phyloP scores from a whole-genome alignment of 2,113 vertebrate genomes.

The Empidonax traillii region DNA sequence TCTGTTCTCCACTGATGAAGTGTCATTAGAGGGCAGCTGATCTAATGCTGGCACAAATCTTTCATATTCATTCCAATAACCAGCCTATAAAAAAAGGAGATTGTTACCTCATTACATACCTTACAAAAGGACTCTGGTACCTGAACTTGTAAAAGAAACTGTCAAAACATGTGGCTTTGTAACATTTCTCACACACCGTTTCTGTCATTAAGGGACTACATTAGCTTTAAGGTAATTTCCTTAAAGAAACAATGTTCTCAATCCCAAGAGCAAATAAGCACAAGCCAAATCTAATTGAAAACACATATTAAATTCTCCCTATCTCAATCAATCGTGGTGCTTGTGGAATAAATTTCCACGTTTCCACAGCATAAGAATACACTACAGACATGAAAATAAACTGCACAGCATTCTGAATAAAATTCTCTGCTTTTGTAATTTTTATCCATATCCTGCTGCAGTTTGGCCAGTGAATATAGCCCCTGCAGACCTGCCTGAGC shows the following conservation, averaged over 20 bases:
- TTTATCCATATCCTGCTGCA: neutral
- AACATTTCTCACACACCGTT: neutral
- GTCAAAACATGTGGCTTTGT: neutral
- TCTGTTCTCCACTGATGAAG: conserved; percentile 94
- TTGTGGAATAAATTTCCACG: neutral
- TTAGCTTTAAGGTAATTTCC: neutral
- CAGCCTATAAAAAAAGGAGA: conserved; percentile 87
- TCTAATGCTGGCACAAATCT: conserved; percentile 95
- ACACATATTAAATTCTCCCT: neutral
- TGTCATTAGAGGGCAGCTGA: conserved; percentile 91
- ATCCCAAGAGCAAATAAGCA: neutral
- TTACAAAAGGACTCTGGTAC: neutral
- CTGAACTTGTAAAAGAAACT: neutral
- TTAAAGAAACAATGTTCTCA: neutral
- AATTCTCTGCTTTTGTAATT: neutral
- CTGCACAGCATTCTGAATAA: neutral
- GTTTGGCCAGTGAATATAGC: neutral
- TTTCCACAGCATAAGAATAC: neutral
- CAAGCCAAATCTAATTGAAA: neutral
- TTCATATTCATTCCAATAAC: conserved; percentile 98
- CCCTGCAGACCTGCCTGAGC: neutral
- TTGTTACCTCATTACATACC: conserved; percentile 32
- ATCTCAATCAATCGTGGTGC: neutral
- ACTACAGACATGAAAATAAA: neutral
- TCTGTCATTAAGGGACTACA: neutral